Evolutionary conservation across 2,888 invertebrate genomes (phyloP), one percentile per base, ranked within the genome.

Genomic region (Mamestra brassicae): DNA sequence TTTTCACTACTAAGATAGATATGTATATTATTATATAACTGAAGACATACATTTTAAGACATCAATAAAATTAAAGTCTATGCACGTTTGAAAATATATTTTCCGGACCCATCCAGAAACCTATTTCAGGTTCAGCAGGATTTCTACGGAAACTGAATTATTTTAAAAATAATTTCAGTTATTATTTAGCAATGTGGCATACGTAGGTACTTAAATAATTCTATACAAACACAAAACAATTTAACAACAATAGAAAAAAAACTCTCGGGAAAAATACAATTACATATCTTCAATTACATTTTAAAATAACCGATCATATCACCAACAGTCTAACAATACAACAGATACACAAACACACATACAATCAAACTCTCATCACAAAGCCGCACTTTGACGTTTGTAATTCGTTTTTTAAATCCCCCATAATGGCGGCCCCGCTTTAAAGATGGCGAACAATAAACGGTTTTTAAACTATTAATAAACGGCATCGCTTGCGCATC

Each of bases 381-480:
- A 80, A 80, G 80, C 86, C 84, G 67, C 85, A 84, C 70, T 70
- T 76, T 58, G 65, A 70, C 64, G 63, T 82, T 76, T 34, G 65
- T 72, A 63, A 79, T 76, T 75, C 74, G 45, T 69, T 79, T 85
- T 80, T 80, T 73, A 71, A 83, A 83, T 85, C 85, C 76, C 76
- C 69, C 65, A 71, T 76, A 80, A 84, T 69, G 55, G 60, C 65
- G 52, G 55, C 76, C 81, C 77, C 55, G 76, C 80, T 79, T 82
- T 84, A 86, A 86, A 87, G 78, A 84, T 87, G 86, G 80, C 87
- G 84, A 87, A 85, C 81, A 80, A 85, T 86, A 85, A 87, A 84
- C 75, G 75, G 86, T 81, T 86, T 86, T 81, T 71, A 74, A 78
- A 84, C 79, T 81, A 81, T 85, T 80, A 76, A 81, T 79, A 76